Evolutionary conservation across 2,888 invertebrate species (phyloP).

Genomic region (Lepidochrysops patricia): DNA sequence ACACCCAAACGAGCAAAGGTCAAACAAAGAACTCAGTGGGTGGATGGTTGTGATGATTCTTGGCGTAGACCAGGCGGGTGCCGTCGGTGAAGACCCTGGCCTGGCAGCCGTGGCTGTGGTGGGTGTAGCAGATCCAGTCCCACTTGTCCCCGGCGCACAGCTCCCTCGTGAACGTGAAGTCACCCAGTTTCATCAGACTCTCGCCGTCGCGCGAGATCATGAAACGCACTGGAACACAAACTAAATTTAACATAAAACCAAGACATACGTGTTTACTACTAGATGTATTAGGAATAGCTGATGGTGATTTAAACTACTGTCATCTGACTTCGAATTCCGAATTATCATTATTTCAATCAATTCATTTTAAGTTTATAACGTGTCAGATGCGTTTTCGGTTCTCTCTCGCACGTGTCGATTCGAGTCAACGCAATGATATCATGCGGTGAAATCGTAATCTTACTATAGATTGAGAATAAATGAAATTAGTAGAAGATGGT

Average conservation of each 20-base stretch:
- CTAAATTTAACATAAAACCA: neutral
- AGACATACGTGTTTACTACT: no score
- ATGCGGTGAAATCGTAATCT: no score
- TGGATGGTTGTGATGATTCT: conserved; percentile 57
- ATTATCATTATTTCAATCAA: no score
- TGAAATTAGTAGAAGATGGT: no score
- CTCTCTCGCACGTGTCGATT: no score
- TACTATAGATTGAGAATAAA: no score
- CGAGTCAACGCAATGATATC: no score
- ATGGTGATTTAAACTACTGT: no score
- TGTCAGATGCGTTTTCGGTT: no score
- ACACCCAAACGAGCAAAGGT: conserved; percentile 22
- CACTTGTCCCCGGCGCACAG: conserved; percentile 36
- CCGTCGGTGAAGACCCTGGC: conserved; percentile 54
- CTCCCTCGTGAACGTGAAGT: conserved; percentile 55
- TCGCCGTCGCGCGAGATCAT: conserved; percentile 61
- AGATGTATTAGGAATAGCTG: no score
- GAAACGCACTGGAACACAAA: conserved; percentile 52
- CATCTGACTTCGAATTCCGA: no score
- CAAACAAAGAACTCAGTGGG: conserved; percentile 68
- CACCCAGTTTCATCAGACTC: conserved; percentile 56
- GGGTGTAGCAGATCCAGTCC: conserved; percentile 62
- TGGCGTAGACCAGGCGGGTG: conserved; percentile 46
- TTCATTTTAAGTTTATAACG: no score
- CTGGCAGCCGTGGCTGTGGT: conserved; percentile 46